Percentiles rank a stretch among this genome's conserved stretches.
phyloP scores from a whole-genome alignment of 2,888 invertebrate genomes.

The Heteromurus nitidus region DNA sequence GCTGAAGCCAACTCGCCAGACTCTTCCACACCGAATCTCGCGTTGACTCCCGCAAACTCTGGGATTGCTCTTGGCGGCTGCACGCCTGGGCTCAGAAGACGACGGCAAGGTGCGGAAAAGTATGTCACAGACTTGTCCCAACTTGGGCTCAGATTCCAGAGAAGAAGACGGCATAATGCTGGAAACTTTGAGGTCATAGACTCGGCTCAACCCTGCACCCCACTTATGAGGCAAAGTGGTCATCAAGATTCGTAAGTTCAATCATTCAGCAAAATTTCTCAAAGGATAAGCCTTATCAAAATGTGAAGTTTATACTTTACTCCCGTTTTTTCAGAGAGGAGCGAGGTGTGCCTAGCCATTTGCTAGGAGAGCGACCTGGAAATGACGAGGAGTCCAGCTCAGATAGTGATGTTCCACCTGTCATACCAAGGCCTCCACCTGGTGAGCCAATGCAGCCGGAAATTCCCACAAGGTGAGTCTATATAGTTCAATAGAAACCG shows the following conservation, averaged over 20 bases:
- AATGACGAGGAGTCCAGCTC: conserved; percentile 72
- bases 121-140: conserved; percentile 90
- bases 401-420: conserved; percentile 64
- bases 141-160: conserved; percentile 86
- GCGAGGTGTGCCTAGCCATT: conserved; percentile 71
- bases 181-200: conserved; percentile 66
- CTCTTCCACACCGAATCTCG: conserved; percentile 42
- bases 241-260: conserved; percentile 53
- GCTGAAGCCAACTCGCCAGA: conserved; percentile 73
- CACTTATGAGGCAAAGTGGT: conserved; percentile 48
- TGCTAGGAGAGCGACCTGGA: conserved; percentile 70
- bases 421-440: conserved; percentile 69
- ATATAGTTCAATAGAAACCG: too few species aligned
- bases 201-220: conserved; percentile 34
- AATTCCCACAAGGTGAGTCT: conserved; percentile 70
- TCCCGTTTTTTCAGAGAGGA: conserved; percentile 58
- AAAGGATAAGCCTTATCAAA: not conserved
- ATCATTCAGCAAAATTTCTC: not conserved
- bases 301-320: not conserved
- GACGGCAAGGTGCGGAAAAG: conserved; percentile 84
- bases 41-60: conserved; percentile 60
- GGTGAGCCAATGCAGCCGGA: conserved; percentile 72
- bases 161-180: conserved; percentile 78
- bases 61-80: conserved; percentile 74
- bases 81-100: conserved; percentile 82